These are phyloP conservation scores for Emys orbicularis DNA, from an alignment of 2,797 vertebrate genomes.

Conservation along the genomic window DNA sequence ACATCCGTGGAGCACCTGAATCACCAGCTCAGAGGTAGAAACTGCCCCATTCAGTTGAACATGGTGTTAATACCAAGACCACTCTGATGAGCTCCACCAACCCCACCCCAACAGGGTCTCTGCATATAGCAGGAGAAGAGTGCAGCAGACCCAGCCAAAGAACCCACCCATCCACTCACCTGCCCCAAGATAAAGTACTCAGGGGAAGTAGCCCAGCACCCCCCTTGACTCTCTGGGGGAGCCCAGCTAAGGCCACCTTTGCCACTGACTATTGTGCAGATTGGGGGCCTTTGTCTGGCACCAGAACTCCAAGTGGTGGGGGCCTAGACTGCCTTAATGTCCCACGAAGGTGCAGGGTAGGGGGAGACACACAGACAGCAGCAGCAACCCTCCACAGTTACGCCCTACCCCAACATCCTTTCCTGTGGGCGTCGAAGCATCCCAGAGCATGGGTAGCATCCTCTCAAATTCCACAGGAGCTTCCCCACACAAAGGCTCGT, in stretches of 20 bases:
- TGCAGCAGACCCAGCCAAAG: not conserved
- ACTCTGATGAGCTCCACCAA: not conserved
- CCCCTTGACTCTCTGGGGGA: not conserved
- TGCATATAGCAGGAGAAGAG: not conserved
- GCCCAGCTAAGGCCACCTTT: not conserved
- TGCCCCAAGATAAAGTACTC: not conserved
- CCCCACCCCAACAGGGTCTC: not conserved
- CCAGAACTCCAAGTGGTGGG: not conserved
- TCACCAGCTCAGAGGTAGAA: not conserved
- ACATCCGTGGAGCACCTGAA: too few relatives aligned
- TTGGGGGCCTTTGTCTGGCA: not conserved
- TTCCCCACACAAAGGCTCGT: not conserved
- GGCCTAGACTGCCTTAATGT: not conserved
- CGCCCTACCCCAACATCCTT: not conserved
- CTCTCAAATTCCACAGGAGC: slow-evolving; percentile 11
- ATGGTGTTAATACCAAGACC: not conserved
- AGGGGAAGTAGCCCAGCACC: too few relatives aligned
- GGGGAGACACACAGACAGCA: not conserved
- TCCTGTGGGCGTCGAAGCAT: not conserved
- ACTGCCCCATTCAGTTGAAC: not conserved
- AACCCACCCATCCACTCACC: not conserved
- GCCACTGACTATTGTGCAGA: not conserved
- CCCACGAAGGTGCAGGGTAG: not conserved
- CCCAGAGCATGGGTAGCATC: not conserved
- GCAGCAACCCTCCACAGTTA: not conserved